Base-by-base conservation (phyloP, 1,140 invertebrate species). In the Mactra quadrangularis region DNA sequence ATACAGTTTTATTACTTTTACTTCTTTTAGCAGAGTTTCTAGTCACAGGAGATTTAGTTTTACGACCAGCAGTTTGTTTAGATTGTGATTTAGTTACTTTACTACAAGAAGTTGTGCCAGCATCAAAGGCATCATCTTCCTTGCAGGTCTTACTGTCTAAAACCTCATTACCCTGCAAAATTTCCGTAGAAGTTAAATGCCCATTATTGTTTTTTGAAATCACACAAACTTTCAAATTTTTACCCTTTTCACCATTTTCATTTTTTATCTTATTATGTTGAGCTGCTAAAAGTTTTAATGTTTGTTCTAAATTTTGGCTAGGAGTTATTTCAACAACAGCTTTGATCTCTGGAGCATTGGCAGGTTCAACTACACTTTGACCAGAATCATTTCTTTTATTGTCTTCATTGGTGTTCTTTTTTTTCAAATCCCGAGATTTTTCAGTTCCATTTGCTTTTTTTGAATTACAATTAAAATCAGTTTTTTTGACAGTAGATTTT, bases 401-500 rank as follows among this genome's bases (percentile, higher is more conserved):
- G 15, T 15, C 15, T 41, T 41, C 15, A 7, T 6, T 15, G 15
- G 38, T 41, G n/a, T n/a, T n/a, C 15, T 41, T 41, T 7, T 41
- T 41, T 15, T 41, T 41, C 38, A 41, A 41, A 41, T 41, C 15
- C 6, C 15, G 6, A 41, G 6, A 7, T 41, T 41, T 41, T 7
- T 41, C 38, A 41, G 38, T 41, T 7, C 6, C 38, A 41, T 15
- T 31, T 62, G 33, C 7, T 31, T 78, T 78, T 19, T 81, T 81
- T 22, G 77, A 11, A 45, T 81, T 81, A 38, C 68, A 64, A 31
- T 71, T 81, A 3, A 81, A 13, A 71, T 71, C 66, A 25, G 57
- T 71, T 41, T 11, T 62, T 59, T 57, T 57, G 25, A 31, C 59
- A 31, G n/a, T 22, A 27, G 45, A 13, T 47, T 71, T 81, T 47